Base-by-base conservation (phyloP, 2,113 vertebrate species). In the Recurvirostra avosetta region DNA sequence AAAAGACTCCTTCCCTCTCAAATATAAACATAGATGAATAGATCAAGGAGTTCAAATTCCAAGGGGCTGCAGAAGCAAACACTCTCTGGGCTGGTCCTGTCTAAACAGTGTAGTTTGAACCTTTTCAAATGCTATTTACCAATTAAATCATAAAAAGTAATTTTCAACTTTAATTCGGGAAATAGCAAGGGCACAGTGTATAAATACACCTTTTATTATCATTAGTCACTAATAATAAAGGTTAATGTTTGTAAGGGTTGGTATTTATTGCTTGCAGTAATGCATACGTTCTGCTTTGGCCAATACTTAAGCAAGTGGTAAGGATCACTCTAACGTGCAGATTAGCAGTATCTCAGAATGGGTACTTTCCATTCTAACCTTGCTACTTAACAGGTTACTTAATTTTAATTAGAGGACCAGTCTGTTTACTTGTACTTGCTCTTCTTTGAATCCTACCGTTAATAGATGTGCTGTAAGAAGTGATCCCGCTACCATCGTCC, bases 221-320 rank as follows among this genome's bases (percentile, higher is more conserved):
- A 58, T 66, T 65, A 41, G 15, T 66, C 92, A 83, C 86, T 78
- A 90, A 90, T 65, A 88, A 34, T 82, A 94, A 93, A 94, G 61
- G 84, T 96, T 97, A 97, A 97, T 94, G 84, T 95, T 96, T 97
- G 75, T 58, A 93, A 58, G 34, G 22, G 23, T 67, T 96, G 93
- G 94, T 76, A 94, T 95, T 97, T 97, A 96, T 41, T 88, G 74
- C 93, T 86, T 91, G 61, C 56, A 71, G 74, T 52, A 78, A 77
- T 65, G 34, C 32, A 34, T 1, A 2, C 9, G 18, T 43, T 88
- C 43, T 73, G 41, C 71, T 90, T 83, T 88, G 81, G 77, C 53
- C 67, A 63, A 6, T n/a, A 6, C 40, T 66, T 58, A 43, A 55
- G 27, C 32, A 65, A 65, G 34, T 32, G 5, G 23, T 38, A 53